These are phyloP conservation scores for Gambusia holbrooki DNA, from an alignment of 2,113 vertebrate species.

Conservation along the genomic window DNA sequence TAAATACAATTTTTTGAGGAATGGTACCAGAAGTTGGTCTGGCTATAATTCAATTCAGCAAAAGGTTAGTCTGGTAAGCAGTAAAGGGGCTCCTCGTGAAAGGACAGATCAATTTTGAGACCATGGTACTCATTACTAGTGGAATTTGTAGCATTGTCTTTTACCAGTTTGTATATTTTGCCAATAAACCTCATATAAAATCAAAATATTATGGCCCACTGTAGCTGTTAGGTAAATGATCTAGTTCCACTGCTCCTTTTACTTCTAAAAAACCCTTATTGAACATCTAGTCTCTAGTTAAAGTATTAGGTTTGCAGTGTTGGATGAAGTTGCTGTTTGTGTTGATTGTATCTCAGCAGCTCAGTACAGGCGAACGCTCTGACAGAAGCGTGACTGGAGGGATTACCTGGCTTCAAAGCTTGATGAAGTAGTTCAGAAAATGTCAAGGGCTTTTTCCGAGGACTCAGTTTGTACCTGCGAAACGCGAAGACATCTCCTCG, in stretches of 20 bases:
- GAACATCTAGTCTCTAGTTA: not conserved
- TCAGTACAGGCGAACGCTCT: not conserved
- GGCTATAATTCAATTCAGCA: too few relatives aligned
- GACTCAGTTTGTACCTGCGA: conserved; percentile 32
- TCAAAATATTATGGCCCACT: too few relatives aligned
- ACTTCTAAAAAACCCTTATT: not conserved
- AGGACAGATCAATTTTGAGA: too few relatives aligned
- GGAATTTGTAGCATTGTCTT: too few relatives aligned
- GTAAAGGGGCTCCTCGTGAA: too few relatives aligned
- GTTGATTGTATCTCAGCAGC: not conserved
- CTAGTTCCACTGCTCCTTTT: not conserved
- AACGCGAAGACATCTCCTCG: conserved; percentile 30
- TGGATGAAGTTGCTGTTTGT: not conserved
- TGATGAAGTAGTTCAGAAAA: conserved; percentile 44
- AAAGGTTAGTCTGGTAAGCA: too few relatives aligned
- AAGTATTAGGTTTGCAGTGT: not conserved
- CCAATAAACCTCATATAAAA: too few relatives aligned
- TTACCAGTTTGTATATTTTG: too few relatives aligned
- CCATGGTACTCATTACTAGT: too few relatives aligned
- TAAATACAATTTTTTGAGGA: too few relatives aligned
- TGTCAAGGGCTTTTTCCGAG: conserved; percentile 50
- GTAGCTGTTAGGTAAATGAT: too few relatives aligned
- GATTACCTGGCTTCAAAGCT: conserved; percentile 27
- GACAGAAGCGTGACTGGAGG: conserved; percentile 8
- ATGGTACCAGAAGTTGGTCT: too few relatives aligned